phyloP scores from a whole-genome alignment of 2,888 invertebrate species.

The Mythimna pallens region DNA sequence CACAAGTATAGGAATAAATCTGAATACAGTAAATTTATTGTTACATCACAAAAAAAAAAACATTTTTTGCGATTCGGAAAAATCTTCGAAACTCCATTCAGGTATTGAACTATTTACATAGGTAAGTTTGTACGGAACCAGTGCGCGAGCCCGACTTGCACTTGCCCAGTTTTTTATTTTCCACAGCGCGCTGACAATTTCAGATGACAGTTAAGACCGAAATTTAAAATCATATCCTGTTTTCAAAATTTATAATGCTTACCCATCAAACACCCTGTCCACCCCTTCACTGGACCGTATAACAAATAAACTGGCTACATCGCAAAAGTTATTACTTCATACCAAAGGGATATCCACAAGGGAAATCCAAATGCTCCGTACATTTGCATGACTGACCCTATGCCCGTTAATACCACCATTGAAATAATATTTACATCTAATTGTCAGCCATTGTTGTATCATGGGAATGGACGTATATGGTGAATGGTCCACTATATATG shows the following conservation, averaged over 20 bases:
- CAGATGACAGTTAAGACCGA: not conserved
- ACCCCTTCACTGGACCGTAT: slow-evolving; percentile 60
- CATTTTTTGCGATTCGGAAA: no score
- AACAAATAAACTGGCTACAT: slow-evolving; percentile 62
- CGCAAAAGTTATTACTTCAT: slow-evolving; percentile 78
- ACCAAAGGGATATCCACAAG: slow-evolving; percentile 79
- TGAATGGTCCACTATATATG: slow-evolving; percentile 41
- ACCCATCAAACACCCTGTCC: slow-evolving; percentile 40
- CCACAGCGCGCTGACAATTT: not conserved
- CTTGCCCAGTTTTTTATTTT: no score
- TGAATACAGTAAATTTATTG: no score
- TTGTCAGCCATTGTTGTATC: slow-evolving; percentile 85
- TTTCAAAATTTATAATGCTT: slow-evolving; percentile 21
- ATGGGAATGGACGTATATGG: slow-evolving; percentile 79
- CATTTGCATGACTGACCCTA: slow-evolving; percentile 86
- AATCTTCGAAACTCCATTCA: no score
- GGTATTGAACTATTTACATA: no score
- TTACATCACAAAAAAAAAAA: no score
- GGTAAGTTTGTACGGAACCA: no score
- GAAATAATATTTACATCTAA: slow-evolving; percentile 88
- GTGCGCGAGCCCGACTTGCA: no score
- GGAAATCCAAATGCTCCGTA: slow-evolving; percentile 83
- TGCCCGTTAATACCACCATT: slow-evolving; percentile 79
- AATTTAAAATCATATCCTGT: not conserved
- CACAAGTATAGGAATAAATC: no score